Evolutionary conservation across 2,797 vertebrate species (phyloP), one percentile per base, ranked within the genome.

Genomic region (Fundulus diaphanus): DNA sequence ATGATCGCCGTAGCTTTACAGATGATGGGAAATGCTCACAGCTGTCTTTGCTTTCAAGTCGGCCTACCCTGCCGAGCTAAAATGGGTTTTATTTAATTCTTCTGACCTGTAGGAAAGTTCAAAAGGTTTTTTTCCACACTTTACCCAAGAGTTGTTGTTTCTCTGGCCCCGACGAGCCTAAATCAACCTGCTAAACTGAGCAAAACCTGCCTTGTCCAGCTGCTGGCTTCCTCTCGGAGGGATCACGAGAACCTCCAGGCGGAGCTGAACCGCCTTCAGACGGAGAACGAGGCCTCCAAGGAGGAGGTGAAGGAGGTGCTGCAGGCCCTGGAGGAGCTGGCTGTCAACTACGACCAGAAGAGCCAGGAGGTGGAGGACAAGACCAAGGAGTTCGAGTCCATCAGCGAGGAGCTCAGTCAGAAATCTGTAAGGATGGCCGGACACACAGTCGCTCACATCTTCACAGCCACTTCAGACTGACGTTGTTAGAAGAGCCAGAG

Each of bases 281-380:
- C 96, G 31, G 97, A 99, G 94, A 99, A 98, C 2, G 97, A 99
- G 84, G 97, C 97, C 3, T 98, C 97, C 78, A 99, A 99, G 88
- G 98, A 99, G 76, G 98, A 98, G 93, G 98, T 99, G 83, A 99
- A 99, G 89, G 97, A 99, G 90, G 97, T 99, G 82, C 91, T 99
- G 70, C 97, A 98, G 93, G 97, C 97, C 20, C 94, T 99, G 85
- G 98, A 98, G 88, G 97, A 99, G 86, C 96, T 99, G 85, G 97
- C 98, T 15, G 97, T 99, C 88, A 99, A 99, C 92, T 99, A 99
- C 12, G 98, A 99, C 89, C 98, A 99, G 91, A 99, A 99, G 90
- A 99, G 97, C 85, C 97, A 98, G 93, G 97, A 99, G 95, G 98
- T 98, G 88, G 98, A 99, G 93, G 97, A 99, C 71, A 99, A 98